Base-by-base conservation (phyloP, 2,113 vertebrate species). In the Mustela nigripes region DNA sequence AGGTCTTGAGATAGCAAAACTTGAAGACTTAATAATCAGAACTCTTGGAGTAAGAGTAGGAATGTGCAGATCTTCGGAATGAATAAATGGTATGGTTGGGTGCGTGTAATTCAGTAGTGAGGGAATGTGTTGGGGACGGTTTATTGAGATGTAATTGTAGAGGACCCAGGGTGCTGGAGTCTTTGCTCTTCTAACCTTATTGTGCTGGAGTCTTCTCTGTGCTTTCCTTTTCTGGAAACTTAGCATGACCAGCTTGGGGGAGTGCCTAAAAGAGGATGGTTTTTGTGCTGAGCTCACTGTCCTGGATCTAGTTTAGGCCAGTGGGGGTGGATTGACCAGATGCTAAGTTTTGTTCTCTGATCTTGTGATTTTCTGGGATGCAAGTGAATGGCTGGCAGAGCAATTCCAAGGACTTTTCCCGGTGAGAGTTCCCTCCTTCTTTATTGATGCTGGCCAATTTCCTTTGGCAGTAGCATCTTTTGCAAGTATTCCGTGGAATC, bases 321-420 rank as follows among this genome's bases (percentile, higher is more conserved):
- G 1, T 5, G 73, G 87, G 62, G n/a, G 16, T 39, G 14, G 7
- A n/a, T 18, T 79, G 42, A 58, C 89, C 76, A 92, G 88, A 92
- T 73, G 71, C 89, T 71, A 65, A 78, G 73, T 95, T 93, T 96
- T 94, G 76, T 84, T 81, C 78, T 91, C 73, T 82, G 76, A 88
- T 86, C 95, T 95, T 96, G 81, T 96, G 97, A 85, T 89, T 97
- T 96, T 95, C 92, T 96, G 87, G 87, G 86, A 50, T 84, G 58
- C 82, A 80, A 73, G n/a, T 88, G 87, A 97, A 82, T 94, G 71
- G 14, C 83, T 95, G 60, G 89, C 74, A 76, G 91, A 79, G 71
- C 21, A 33, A 39, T 90, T 71, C 65, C 89, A 89, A 89, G 56
- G 91, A 89, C 87, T 85, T 74, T 94, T 62, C 79, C 93, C 33